A percentile compares a stretch with the other conserved stretches of the same genome.
Evolutionary conservation across 1,140 invertebrate species (phyloP).

Genomic region (Schlechtendalia chinensis): DNA sequence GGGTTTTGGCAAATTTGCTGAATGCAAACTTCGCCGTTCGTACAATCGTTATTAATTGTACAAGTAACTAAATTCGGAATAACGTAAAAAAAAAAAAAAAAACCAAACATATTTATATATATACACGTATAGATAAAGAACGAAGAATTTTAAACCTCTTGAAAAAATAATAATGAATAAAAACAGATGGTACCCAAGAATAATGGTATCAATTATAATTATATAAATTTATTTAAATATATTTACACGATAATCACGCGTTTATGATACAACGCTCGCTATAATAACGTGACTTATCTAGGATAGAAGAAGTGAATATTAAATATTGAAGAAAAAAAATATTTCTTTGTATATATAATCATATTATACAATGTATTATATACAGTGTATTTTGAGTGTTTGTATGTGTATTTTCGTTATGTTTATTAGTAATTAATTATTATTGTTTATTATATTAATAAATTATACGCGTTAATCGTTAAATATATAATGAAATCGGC

Average conservation of each 20-base stretch:
- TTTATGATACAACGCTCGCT: slow-evolving; percentile 1
- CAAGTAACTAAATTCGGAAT: slow-evolving; percentile 68
- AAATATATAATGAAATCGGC: background rate
- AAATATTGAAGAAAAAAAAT: too few species aligned
- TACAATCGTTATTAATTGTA: slow-evolving; percentile 76
- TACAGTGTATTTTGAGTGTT: background rate
- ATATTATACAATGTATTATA: too few species aligned
- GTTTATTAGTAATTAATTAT: background rate
- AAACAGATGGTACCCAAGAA: slow-evolving; percentile 25
- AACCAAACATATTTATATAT: background rate
- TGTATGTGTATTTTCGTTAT: background rate
- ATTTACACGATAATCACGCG: background rate
- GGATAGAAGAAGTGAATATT: background rate
- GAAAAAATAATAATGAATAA: background rate
- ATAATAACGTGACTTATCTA: background rate
- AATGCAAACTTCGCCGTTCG: slow-evolving; percentile 76
- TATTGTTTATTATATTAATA: background rate
- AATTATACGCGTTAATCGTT: background rate
- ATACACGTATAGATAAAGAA: slow-evolving; percentile 51
- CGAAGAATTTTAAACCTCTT: slow-evolving; percentile 32
- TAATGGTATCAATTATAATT: background rate
- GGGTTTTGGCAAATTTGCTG: slow-evolving; percentile 76
- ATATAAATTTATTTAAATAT: too few species aligned
- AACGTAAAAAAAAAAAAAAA: slow-evolving; percentile 58
- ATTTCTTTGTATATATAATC: too few species aligned